Evolutionary conservation across 2,888 invertebrate genomes (phyloP).

Genomic region (Holacanthella duospinosa): DNA sequence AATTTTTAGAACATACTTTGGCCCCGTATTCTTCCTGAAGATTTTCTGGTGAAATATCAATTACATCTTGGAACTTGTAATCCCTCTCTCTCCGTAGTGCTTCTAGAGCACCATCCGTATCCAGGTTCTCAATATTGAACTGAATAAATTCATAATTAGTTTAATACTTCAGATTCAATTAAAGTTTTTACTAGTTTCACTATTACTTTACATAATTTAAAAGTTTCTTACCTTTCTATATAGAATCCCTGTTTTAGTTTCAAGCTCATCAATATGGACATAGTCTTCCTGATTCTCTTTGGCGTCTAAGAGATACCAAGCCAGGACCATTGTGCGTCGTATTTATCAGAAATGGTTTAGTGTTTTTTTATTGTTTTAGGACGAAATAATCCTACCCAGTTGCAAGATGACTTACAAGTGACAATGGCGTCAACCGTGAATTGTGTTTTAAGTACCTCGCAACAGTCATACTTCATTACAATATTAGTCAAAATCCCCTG

Average conservation of each 20-base stretch:
- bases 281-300: neutral
- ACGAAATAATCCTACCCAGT: too few species aligned
- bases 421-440: too few species aligned
- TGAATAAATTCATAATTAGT: slow-evolving; percentile 40
- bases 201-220: neutral
- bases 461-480: too few species aligned
- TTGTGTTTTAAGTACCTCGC: too few species aligned
- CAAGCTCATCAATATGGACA: neutral
- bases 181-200: neutral
- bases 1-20: neutral
- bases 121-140: slow-evolving; percentile 54
- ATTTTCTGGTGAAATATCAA: slow-evolving; percentile 63
- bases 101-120: slow-evolving; percentile 56
- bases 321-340: too few species aligned
- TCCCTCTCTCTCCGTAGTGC: slow-evolving; percentile 60
- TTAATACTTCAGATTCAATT: neutral
- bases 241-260: neutral
- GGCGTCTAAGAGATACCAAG: neutral
- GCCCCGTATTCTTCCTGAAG: slow-evolving; percentile 1
- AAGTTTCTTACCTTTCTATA: neutral
- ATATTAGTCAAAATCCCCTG: too few species aligned
- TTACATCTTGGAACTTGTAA: slow-evolving; percentile 75
- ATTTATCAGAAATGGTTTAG: too few species aligned
- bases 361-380: too few species aligned
- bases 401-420: too few species aligned